Percentiles rank a stretch among this genome's conserved stretches.
These are phyloP conservation scores for Anticlea derivata DNA, from an alignment of 2,888 invertebrate genomes.

Conservation along the genomic window DNA sequence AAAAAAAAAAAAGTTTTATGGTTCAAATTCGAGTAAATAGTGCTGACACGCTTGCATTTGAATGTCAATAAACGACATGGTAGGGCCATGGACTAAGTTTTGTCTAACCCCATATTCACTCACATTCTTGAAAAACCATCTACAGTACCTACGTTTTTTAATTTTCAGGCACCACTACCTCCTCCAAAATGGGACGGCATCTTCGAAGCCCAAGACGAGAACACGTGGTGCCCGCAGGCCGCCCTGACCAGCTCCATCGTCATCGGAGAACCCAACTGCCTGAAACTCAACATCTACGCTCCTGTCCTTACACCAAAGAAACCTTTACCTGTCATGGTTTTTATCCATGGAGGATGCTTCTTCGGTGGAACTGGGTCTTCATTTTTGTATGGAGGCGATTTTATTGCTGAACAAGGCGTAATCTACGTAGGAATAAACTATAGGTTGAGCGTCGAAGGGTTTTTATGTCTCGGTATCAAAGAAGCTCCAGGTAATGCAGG, in stretches of 20 bases:
- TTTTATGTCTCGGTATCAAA: constrained; percentile 84
- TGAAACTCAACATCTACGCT: constrained; percentile 68
- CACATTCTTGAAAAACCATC: no score
- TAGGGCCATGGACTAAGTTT: no score
- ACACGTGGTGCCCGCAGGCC: constrained; percentile 68
- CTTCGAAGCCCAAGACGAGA: constrained; percentile 68
- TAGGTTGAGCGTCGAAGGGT: constrained; percentile 84
- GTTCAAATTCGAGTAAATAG: no score
- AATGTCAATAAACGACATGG: no score
- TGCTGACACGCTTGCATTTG: no score
- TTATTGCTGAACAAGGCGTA: constrained; percentile 82
- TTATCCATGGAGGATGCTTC: constrained; percentile 86
- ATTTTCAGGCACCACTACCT: constrained; percentile 72
- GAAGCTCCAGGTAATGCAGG: constrained; percentile 87
- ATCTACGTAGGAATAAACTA: constrained; percentile 85
- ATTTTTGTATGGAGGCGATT: constrained; percentile 84
- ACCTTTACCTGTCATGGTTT: constrained; percentile 84
- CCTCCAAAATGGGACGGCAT: constrained; percentile 68
- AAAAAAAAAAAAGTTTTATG: no score
- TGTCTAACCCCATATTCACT: no score
- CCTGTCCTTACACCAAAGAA: constrained; percentile 44
- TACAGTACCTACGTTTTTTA: no score
- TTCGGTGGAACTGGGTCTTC: constrained; percentile 84
- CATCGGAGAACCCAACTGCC: constrained; percentile 63
- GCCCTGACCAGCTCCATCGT: constrained; percentile 49